These are phyloP conservation scores for Ageneiosus marmoratus DNA, from an alignment of 2,113 vertebrate genomes.

Conservation along the genomic window DNA sequence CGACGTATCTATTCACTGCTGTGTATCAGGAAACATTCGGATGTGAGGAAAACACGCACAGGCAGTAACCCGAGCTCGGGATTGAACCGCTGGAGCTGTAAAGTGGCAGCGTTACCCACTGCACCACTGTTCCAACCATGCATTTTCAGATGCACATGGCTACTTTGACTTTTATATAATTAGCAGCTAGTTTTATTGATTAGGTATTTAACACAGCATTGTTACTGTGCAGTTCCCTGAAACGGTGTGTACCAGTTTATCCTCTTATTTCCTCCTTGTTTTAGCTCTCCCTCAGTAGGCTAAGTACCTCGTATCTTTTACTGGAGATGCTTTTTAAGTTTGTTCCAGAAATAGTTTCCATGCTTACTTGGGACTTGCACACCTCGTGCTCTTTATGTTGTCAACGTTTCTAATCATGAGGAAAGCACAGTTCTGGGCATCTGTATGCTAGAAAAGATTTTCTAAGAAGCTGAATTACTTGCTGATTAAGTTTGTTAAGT, in stretches of 20 bases:
- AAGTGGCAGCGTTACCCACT: neutral
- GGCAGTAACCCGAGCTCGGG: neutral
- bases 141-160: neutral
- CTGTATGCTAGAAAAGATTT: neutral
- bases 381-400: neutral
- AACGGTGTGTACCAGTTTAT: neutral
- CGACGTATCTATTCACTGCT: neutral
- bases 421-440: neutral
- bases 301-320: neutral
- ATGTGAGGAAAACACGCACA: neutral
- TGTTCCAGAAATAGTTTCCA: slow-evolving; percentile 1
- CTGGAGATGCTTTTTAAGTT: neutral
- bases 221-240: neutral
- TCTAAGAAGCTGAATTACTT: too few species aligned
- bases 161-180: neutral
- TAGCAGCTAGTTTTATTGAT: neutral
- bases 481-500: too few species aligned
- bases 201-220: neutral
- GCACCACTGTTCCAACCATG: neutral
- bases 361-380: neutral
- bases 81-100: neutral
- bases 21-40: neutral
- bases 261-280: neutral
- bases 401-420: neutral
- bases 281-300: slow-evolving; percentile 6